These are phyloP conservation scores for Autographa gamma DNA, from an alignment of 2,888 invertebrate genomes.

Conservation along the genomic window DNA sequence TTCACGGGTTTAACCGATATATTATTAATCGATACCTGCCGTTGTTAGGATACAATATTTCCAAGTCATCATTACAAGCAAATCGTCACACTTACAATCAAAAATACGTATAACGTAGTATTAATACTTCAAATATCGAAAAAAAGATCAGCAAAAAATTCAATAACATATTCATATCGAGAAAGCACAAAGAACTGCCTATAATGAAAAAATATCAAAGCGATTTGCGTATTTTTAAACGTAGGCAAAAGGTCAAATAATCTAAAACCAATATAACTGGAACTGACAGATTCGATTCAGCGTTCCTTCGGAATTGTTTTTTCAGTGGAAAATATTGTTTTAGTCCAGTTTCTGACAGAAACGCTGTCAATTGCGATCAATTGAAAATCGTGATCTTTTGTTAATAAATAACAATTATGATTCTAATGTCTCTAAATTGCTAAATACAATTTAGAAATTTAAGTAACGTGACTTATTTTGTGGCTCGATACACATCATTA, in stretches of 20 bases:
- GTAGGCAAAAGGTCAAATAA: conserved; percentile 35
- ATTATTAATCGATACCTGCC: too few species aligned
- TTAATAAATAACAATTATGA: conserved; percentile 29
- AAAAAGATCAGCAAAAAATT: neutral
- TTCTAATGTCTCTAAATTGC: conserved; percentile 15
- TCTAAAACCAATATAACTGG: conserved; percentile 27
- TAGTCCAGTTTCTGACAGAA: conserved; percentile 24
- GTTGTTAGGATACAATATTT: too few species aligned
- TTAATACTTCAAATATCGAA: neutral
- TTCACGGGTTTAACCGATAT: too few species aligned
- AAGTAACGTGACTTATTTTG: too few species aligned
- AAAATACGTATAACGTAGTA: neutral
- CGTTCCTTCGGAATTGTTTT: conserved; percentile 25
- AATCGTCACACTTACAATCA: too few species aligned
- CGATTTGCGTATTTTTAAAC: conserved; percentile 12
- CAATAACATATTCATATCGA: neutral
- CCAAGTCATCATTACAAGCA: too few species aligned
- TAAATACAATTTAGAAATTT: neutral
- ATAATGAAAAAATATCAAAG: conserved; percentile 36
- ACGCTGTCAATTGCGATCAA: conserved; percentile 32
- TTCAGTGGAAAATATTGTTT: conserved; percentile 35
- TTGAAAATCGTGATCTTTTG: conserved; percentile 26
- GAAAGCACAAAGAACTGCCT: neutral
- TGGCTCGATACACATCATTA: too few species aligned
- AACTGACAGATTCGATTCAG: conserved; percentile 14